phyloP scores from a whole-genome alignment of 2,797 vertebrate genomes.

The Thripadectes ignobilis region DNA sequence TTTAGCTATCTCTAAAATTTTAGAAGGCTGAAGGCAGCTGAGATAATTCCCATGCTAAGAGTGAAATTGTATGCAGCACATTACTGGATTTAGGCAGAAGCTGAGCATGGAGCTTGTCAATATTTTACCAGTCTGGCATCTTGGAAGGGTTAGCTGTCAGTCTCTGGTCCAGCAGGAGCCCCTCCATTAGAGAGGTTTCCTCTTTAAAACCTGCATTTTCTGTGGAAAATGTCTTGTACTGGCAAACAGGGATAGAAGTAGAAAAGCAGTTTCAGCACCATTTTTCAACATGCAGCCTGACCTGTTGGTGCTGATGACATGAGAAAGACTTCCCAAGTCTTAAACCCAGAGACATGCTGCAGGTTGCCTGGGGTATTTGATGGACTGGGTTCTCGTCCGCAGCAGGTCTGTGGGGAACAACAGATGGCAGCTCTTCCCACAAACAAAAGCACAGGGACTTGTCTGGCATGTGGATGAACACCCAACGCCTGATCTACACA shows the following conservation, averaged over 20 bases:
- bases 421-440: not conserved
- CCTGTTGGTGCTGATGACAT: not conserved
- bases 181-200: not conserved
- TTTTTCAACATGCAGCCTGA: not conserved
- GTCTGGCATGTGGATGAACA: not conserved
- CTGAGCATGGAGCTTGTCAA: not conserved
- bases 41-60: not conserved
- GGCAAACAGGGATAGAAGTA: not conserved
- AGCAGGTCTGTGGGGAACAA: not conserved
- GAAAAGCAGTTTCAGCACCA: not conserved
- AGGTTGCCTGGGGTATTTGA: not conserved
- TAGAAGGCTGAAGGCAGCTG: not conserved
- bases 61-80: not conserved
- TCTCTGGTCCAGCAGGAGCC: not conserved
- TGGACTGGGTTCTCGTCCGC: not conserved
- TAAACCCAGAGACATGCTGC: not conserved
- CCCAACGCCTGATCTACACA: too few relatives aligned
- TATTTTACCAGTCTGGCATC: not conserved
- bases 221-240: not conserved
- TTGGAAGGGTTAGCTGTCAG: not conserved
- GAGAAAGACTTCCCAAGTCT: not conserved
- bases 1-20: not conserved
- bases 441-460: not conserved
- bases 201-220: not conserved
- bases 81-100: not conserved